These are phyloP conservation scores for Genyomyrus donnyi DNA, from an alignment of 2,113 vertebrate species.

Conservation along the genomic window DNA sequence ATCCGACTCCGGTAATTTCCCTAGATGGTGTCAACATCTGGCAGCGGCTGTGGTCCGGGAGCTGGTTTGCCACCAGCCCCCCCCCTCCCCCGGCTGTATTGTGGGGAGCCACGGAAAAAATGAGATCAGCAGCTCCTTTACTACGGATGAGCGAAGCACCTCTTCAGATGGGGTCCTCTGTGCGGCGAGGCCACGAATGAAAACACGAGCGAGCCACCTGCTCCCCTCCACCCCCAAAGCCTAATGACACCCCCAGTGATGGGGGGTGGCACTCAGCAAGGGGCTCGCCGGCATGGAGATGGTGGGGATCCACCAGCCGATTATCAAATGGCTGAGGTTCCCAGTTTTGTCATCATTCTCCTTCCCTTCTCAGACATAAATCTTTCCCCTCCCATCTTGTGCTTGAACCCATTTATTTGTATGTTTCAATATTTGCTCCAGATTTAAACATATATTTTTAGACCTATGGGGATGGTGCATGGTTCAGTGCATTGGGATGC, in stretches of 20 bases:
- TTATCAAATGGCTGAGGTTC: background rate
- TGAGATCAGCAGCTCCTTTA: background rate
- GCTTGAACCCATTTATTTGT: background rate
- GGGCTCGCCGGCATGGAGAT: conserved; percentile 45
- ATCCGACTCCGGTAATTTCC: background rate
- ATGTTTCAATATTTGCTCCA: background rate
- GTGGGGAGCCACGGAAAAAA: background rate
- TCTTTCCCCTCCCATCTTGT: background rate
- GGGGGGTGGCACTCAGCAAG: conserved; percentile 44
- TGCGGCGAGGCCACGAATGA: background rate
- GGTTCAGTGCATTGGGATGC: background rate
- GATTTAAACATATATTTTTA: background rate
- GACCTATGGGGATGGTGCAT: background rate
- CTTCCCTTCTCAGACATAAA: background rate
- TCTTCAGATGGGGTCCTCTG: background rate
- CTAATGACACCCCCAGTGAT: conserved; percentile 64
- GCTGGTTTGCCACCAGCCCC: background rate
- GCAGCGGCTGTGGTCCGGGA: background rate
- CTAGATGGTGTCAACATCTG: background rate
- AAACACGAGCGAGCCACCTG: background rate
- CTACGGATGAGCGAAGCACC: background rate
- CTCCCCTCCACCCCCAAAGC: conserved; percentile 25
- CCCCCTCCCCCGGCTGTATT: background rate
- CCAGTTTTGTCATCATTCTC: background rate
- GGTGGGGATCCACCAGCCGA: conserved; percentile 47